Percentiles rank a stretch among this genome's conserved stretches.
Conservation (phyloP, 2,888 invertebrate species). For the Diadegma fenestrale region DNA sequence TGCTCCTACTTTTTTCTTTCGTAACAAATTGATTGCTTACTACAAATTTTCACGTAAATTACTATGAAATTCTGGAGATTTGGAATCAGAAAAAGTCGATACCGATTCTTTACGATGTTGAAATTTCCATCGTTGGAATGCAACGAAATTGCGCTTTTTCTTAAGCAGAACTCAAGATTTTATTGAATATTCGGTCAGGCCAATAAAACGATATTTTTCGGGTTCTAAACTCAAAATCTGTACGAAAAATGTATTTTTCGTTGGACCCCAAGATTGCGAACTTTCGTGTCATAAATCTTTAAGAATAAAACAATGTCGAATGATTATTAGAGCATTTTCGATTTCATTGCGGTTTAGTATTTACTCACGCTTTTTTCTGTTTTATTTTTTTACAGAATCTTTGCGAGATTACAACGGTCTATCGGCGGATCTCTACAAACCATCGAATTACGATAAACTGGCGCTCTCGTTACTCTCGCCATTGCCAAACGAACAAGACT, state of each 20-base stretch:
- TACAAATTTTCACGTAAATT: background rate
- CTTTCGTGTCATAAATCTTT: too few species aligned
- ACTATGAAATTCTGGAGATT: background rate
- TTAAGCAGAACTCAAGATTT: too few species aligned
- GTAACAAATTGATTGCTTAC: background rate
- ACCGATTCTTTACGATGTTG: too few species aligned
- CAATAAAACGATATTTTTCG: too few species aligned
- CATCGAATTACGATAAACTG: slow-evolving; percentile 93
- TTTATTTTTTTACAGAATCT: slow-evolving; percentile 85
- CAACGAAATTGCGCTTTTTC: too few species aligned
- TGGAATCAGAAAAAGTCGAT: too few species aligned
- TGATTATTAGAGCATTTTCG: background rate
- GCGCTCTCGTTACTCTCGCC: slow-evolving; percentile 97
- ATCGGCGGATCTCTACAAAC: slow-evolving; percentile 89
- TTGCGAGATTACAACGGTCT: slow-evolving; percentile 89
- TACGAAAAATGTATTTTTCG: too few species aligned
- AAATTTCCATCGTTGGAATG: background rate
- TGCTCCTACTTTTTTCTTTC: slow-evolving; percentile 2
- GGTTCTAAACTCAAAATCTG: too few species aligned
- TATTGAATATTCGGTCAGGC: too few species aligned
- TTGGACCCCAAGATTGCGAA: too few species aligned
- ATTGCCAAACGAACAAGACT: slow-evolving; percentile 99
- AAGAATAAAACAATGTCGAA: background rate
- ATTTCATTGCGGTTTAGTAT: background rate
- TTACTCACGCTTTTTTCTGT: background rate